Conservation (phyloP, 2,888 invertebrate genomes). For the Saturnia japonica region DNA sequence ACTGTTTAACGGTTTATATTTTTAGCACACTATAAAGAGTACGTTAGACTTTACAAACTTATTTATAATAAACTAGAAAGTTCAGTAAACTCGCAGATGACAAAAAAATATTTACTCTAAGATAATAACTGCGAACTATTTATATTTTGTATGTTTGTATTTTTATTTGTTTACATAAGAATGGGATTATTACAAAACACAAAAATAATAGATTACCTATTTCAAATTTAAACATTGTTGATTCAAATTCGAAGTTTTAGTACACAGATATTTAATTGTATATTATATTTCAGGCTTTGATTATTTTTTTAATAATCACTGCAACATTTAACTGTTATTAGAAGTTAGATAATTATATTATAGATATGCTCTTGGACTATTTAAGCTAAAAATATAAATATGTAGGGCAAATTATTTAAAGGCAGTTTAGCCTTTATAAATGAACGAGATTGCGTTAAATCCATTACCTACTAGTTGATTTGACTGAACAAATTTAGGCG, state of each 20-base stretch:
- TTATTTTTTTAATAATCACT: too few species aligned
- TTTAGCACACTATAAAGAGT: neutral
- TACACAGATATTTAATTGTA: too few species aligned
- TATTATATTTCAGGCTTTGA: too few species aligned
- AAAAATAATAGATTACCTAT: too few species aligned
- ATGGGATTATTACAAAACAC: too few species aligned
- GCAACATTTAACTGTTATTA: too few species aligned
- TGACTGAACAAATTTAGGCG: constrained; percentile 37
- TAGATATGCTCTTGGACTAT: too few species aligned
- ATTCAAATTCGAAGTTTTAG: too few species aligned
- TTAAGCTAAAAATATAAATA: too few species aligned
- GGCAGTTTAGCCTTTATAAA: neutral
- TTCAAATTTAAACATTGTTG: too few species aligned
- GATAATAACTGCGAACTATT: neutral
- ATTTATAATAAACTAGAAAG: neutral
- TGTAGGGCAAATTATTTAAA: neutral
- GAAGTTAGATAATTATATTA: too few species aligned
- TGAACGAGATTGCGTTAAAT: neutral
- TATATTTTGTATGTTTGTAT: neutral
- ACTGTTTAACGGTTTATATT: neutral
- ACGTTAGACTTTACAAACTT: neutral
- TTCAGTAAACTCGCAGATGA: neutral
- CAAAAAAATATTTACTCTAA: neutral
- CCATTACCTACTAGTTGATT: constrained; percentile 25
- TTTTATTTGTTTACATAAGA: neutral